Base-by-base conservation (phyloP, 1,140 invertebrate genomes). In the Lucilia sericata region DNA sequence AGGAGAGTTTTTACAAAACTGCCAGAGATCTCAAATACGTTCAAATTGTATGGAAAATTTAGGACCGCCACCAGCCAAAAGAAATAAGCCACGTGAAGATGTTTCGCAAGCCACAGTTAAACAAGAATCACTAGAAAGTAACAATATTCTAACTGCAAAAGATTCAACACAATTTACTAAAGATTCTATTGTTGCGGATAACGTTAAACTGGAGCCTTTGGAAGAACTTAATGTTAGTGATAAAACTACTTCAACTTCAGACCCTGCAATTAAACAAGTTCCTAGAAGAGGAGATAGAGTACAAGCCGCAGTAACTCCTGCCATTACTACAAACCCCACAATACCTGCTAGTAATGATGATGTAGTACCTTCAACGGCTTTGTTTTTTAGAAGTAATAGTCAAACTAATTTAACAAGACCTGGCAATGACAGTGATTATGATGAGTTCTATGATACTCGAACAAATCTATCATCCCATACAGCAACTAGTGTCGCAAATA, bases 1-100 rank as follows among this genome's bases (percentile, higher is more conserved):
- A 70, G 65, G 65, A 21, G 65, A 70, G n/a, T 70, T 70, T 70
- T 70, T 70, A 25, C n/a, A 25, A 70, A 70, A n/a, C 3, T 70
- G 65, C 2, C n/a, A 70, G 2, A 70, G 65, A 10, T 10, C 42
- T 42, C 42, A 42, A 7, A 42, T 10, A 7, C 42, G 10, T 7
- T 1, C 42, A 2, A 42, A 42, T n/a, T 7, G 14, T 60, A 60
- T n/a, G 7, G 55, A 60, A 17, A 14, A 60, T 17, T 14, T 60
- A n/a, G 55, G 55, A 17, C 55, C 55, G 14, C 55, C 55, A 60
- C 55, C 55, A n/a, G 2, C 75, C 1, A 78, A 34, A 34, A 34
- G 30, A 75, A n/a, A 78, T 19, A 78, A 78, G 47, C 12, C 2
- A 19, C n/a, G 13, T 7, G 17, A 5, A 42, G 42, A 42, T 47